Conservation (phyloP, 2,888 invertebrate genomes). For the Idaea aversata region DNA sequence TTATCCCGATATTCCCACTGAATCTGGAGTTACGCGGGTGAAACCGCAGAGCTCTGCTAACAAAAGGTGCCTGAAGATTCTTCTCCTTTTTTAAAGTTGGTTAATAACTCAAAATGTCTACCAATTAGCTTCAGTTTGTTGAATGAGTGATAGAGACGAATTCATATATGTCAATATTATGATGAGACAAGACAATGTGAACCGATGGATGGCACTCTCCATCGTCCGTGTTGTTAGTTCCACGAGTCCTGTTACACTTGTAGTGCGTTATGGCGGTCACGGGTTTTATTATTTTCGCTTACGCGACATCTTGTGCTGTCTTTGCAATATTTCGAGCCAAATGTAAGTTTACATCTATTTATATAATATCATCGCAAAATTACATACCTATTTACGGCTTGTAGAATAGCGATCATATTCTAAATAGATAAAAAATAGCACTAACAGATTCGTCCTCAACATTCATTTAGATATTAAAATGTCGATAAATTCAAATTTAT, state of each 20-base stretch:
- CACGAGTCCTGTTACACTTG: constrained; percentile 16
- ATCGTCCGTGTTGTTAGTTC: constrained; percentile 25
- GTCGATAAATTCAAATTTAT: constrained; percentile 43
- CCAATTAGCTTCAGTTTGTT: background rate
- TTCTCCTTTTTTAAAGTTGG: too few species aligned
- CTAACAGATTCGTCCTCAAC: constrained; percentile 38
- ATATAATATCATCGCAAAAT: constrained; percentile 5
- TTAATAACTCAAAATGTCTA: background rate
- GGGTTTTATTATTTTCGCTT: constrained; percentile 17
- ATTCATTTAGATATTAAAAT: constrained; percentile 32
- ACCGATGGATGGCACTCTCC: constrained; percentile 7
- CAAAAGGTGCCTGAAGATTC: too few species aligned
- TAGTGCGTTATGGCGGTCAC: constrained; percentile 22
- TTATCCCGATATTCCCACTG: too few species aligned
- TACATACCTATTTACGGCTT: constrained; percentile 9
- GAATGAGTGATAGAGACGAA: background rate
- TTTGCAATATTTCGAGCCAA: constrained; percentile 20
- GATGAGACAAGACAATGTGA: constrained; percentile 5
- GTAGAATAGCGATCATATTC: constrained; percentile 1
- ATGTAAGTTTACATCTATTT: constrained; percentile 27
- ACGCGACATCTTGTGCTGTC: constrained; percentile 15
- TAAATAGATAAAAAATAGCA: constrained; percentile 26
- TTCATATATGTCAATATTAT: constrained; percentile 29
- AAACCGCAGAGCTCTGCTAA: too few species aligned
- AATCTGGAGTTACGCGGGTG: too few species aligned